Conservation (phyloP, 2,113 vertebrate genomes). For the Calidris pygmaea region DNA sequence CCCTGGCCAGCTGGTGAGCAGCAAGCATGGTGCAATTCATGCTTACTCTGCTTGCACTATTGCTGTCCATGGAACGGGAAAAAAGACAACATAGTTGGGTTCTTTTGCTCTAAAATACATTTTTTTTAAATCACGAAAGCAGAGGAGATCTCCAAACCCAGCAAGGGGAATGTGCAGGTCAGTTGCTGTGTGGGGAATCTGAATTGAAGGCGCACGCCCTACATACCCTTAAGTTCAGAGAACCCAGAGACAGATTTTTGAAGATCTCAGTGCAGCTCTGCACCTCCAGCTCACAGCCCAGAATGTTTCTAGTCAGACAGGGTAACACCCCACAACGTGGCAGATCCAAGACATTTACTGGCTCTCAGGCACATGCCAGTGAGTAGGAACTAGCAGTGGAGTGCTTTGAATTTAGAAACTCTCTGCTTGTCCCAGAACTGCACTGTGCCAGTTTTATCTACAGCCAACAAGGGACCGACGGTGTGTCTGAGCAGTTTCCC, state of each 20-base stretch:
- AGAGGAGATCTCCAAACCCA: not conserved
- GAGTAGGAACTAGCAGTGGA: not conserved
- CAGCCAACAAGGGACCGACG: not conserved
- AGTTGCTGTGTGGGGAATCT: not conserved
- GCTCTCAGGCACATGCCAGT: not conserved
- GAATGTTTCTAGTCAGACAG: not conserved
- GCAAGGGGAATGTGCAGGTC: not conserved
- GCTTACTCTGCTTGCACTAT: not conserved
- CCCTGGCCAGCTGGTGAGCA: constrained; percentile 49
- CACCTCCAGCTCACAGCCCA: not conserved
- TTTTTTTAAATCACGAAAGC: constrained; percentile 9
- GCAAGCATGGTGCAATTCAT: constrained; percentile 19
- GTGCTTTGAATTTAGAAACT: not conserved
- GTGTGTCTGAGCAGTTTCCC: not conserved
- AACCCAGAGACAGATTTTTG: not conserved
- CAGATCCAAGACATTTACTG: not conserved
- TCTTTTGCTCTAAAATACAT: not conserved
- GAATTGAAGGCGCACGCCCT: not conserved
- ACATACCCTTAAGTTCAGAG: not conserved
- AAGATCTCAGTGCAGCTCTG: not conserved
- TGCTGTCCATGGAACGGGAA: not conserved
- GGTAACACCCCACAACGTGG: not conserved
- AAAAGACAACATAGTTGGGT: not conserved
- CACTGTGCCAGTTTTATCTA: not conserved
- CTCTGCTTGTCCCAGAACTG: not conserved